Conservation (phyloP, 2,113 vertebrate species). For the Phycodurus eques region DNA sequence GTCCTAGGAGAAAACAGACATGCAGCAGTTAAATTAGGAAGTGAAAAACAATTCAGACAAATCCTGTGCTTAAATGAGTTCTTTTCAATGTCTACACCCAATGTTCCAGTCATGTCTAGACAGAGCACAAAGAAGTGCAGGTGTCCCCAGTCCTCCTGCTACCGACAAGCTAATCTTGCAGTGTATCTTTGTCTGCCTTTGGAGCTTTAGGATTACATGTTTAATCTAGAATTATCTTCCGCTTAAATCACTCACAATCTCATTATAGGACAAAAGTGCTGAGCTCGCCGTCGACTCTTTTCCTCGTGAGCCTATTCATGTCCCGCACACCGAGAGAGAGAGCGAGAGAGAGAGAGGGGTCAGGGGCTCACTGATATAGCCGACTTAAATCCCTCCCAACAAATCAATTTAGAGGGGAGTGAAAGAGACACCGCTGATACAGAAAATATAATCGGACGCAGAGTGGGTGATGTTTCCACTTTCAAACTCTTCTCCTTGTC, state of each 20-base stretch:
- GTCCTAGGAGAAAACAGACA: not conserved
- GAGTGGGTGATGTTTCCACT: not conserved
- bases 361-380: constrained; percentile 24
- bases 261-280: constrained; percentile 43
- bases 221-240: constrained; percentile 60
- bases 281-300: constrained; percentile 22
- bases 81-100: not conserved
- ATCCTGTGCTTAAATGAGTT: constrained; percentile 27
- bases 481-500: too few species aligned
- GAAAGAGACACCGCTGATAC: constrained; percentile 10
- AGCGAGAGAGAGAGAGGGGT: not conserved
- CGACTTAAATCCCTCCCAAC: constrained; percentile 32
- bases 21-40: not conserved
- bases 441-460: not conserved
- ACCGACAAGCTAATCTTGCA: constrained; percentile 38
- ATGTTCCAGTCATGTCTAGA: constrained; percentile 19
- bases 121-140: constrained; percentile 18
- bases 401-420: constrained; percentile 37
- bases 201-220: constrained; percentile 56
- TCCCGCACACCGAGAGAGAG: constrained; percentile 16
- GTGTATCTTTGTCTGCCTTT: constrained; percentile 46
- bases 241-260: constrained; percentile 62
- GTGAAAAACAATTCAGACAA: not conserved
- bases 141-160: constrained; percentile 32
- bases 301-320: constrained; percentile 22